Percentiles rank a stretch among this genome's conserved stretches.
phyloP scores from a whole-genome alignment of 2,113 vertebrate genomes.

The Paramisgurnus dabryanus region DNA sequence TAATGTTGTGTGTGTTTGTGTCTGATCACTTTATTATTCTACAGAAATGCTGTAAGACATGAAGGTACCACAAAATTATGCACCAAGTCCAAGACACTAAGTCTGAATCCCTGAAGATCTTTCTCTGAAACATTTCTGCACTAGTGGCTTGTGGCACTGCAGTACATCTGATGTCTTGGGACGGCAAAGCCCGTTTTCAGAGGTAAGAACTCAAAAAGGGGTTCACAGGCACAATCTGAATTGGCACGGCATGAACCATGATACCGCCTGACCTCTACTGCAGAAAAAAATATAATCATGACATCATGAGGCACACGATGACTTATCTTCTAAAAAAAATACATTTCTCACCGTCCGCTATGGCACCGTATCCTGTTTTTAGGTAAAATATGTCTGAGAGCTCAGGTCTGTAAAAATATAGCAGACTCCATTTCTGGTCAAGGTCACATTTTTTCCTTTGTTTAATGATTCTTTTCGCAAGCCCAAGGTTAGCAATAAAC shows the following conservation, averaged over 20 bases:
- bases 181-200: slow-evolving; percentile 66
- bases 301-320: slow-evolving; percentile 44
- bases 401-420: slow-evolving; percentile 51
- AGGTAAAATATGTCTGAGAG: slow-evolving; percentile 40
- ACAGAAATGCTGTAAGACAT: no score
- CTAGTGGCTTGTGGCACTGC: slow-evolving; percentile 64
- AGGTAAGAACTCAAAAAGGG: slow-evolving; percentile 76
- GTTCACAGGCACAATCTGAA: slow-evolving; percentile 71
- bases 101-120: slow-evolving; percentile 65
- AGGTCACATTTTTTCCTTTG: slow-evolving; percentile 56
- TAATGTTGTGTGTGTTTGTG: no score
- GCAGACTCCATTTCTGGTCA: slow-evolving; percentile 51
- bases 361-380: slow-evolving; percentile 39
- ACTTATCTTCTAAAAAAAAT: slow-evolving; percentile 39
- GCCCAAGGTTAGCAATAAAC: slow-evolving; percentile 55
- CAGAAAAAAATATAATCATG: slow-evolving; percentile 43
- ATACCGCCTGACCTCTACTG: slow-evolving; percentile 46
- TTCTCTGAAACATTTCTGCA: slow-evolving; percentile 72
- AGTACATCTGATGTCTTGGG: slow-evolving; percentile 70
- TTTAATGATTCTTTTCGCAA: slow-evolving; percentile 57
- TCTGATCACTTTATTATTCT: no score
- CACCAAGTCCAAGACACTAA: background rate
- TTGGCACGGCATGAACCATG: slow-evolving; percentile 62
- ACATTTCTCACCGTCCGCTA: slow-evolving; percentile 8
- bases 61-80: no score